phyloP scores from a whole-genome alignment of 1,140 invertebrate genomes.

The Ceratosolen solmsi region DNA sequence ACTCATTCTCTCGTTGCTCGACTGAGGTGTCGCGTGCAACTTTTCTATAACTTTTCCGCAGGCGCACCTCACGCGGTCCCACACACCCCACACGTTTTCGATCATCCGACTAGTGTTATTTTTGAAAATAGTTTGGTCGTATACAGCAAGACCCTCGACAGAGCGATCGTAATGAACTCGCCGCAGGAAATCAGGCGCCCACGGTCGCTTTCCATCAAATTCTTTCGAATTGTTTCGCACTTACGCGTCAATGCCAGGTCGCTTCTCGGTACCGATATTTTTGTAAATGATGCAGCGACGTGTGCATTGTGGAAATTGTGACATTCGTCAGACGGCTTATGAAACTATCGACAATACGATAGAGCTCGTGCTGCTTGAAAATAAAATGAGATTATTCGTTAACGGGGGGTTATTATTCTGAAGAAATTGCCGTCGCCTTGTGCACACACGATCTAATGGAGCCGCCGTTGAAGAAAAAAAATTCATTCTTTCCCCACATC shows the following conservation, averaged over 20 bases:
- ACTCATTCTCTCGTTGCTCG: conserved; percentile 10
- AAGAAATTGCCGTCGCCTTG: too few relatives aligned
- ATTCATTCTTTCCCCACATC: too few relatives aligned
- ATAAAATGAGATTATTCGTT: too few relatives aligned
- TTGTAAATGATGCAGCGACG: neutral
- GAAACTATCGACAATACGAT: neutral
- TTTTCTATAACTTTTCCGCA: conserved; percentile 47
- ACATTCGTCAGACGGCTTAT: neutral
- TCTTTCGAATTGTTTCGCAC: neutral
- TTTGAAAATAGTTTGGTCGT: conserved; percentile 25
- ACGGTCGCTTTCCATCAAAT: too few relatives aligned
- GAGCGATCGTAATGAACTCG: neutral
- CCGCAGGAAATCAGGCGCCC: neutral
- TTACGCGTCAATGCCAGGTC: neutral
- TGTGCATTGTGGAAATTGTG: neutral
- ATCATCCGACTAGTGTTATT: conserved; percentile 24
- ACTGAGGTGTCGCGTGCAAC: conserved; percentile 47
- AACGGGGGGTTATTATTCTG: too few relatives aligned
- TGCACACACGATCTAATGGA: too few relatives aligned
- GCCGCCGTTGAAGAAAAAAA: too few relatives aligned
- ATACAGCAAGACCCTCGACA: conserved; percentile 1
- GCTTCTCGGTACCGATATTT: neutral
- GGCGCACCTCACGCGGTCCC: neutral
- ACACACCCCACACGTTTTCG: conserved; percentile 9
- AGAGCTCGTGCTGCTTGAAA: too few relatives aligned